These are phyloP conservation scores for Desmodus rotundus DNA, from an alignment of 2,113 vertebrate species.

Conservation along the genomic window DNA sequence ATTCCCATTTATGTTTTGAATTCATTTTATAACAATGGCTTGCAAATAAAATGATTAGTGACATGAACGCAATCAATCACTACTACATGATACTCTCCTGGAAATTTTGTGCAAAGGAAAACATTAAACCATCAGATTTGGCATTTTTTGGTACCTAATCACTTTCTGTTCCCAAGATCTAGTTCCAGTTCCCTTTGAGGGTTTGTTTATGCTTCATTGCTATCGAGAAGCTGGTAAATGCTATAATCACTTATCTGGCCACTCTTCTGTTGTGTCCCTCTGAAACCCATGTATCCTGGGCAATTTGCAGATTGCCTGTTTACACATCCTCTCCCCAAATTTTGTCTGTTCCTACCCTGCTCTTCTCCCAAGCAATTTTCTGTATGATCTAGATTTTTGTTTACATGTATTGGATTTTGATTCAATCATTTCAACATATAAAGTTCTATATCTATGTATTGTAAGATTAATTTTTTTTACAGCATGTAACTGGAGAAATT, in stretches of 20 bases:
- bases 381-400: background rate
- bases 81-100: background rate
- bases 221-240: background rate
- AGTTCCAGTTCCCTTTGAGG: slow-evolving; percentile 9
- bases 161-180: background rate
- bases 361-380: background rate
- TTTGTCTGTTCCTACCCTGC: background rate
- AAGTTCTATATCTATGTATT: background rate
- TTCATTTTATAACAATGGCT: slow-evolving; percentile 1
- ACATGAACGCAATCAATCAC: background rate
- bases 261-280: background rate
- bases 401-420: background rate
- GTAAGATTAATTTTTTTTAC: slow-evolving; percentile 5
- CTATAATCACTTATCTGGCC: background rate
- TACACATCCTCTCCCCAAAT: background rate
- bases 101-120: slow-evolving; percentile 31
- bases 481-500: background rate
- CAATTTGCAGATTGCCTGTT: background rate
- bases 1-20: slow-evolving; percentile 39
- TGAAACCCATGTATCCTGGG: background rate
- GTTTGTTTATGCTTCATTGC: background rate
- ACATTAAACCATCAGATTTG: slow-evolving; percentile 45
- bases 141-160: background rate
- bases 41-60: slow-evolving; percentile 17
- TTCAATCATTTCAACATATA: background rate